These are phyloP conservation scores for Parnassius mnemosyne DNA, from an alignment of 2,888 invertebrate genomes.

Conservation along the genomic window DNA sequence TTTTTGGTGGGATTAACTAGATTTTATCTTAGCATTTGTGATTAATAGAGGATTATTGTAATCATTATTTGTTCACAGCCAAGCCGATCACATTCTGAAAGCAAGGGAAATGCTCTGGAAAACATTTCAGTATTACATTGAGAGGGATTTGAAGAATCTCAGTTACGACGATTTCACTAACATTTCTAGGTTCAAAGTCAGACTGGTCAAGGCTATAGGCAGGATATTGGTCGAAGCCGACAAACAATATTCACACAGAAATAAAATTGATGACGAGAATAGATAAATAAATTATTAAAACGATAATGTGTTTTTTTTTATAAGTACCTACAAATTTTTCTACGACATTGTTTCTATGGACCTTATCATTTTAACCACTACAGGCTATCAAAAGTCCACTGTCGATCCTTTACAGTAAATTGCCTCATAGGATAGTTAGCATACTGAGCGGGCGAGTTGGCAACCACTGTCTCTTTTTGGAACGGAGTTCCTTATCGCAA, in stretches of 20 bases:
- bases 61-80: slow-evolving; percentile 59
- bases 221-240: slow-evolving; percentile 58
- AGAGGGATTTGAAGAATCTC: slow-evolving; percentile 53
- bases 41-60: not conserved
- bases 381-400: too few relatives aligned
- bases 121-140: slow-evolving; percentile 70
- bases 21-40: not conserved
- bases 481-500: too few relatives aligned
- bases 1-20: too few relatives aligned
- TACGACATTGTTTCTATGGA: too few relatives aligned
- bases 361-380: too few relatives aligned
- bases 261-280: slow-evolving; percentile 24
- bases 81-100: slow-evolving; percentile 65
- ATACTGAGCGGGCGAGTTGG: too few relatives aligned
- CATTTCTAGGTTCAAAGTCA: slow-evolving; percentile 51
- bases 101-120: slow-evolving; percentile 72
- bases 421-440: too few relatives aligned
- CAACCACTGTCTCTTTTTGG: too few relatives aligned
- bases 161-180: slow-evolving; percentile 45
- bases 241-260: slow-evolving; percentile 33
- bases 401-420: too few relatives aligned
- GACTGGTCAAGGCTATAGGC: slow-evolving; percentile 54
- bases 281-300: slow-evolving; percentile 28
- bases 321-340: too few relatives aligned
- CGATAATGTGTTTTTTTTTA: not conserved